phyloP scores from a whole-genome alignment of 2,888 invertebrate species.

The Eupithecia pulchellata region DNA sequence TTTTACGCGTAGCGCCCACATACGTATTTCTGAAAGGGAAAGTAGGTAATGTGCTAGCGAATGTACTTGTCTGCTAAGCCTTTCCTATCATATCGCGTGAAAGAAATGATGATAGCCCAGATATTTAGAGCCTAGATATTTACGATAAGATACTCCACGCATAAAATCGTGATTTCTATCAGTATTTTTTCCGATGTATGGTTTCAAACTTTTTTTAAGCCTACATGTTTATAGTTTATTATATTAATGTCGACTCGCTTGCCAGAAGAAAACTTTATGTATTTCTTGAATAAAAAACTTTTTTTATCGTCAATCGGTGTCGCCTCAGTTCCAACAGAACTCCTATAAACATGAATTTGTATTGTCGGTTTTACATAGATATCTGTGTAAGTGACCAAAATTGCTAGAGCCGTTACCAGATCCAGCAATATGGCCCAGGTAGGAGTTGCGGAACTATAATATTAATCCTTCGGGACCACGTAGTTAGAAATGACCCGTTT shows the following conservation, averaged over 20 bases:
- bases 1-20: conserved; percentile 14
- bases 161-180: conserved; percentile 1
- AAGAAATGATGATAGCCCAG: conserved; percentile 30
- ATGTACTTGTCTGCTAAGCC: conserved; percentile 28
- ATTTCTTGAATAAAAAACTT: neutral
- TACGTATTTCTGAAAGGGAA: conserved; percentile 22
- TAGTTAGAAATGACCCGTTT: conserved; percentile 76
- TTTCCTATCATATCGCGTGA: conserved; percentile 23
- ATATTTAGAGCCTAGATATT: no score
- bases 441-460: conserved; percentile 59
- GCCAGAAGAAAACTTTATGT: neutral
- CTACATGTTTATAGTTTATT: no score
- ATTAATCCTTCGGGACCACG: conserved; percentile 71
- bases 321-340: neutral
- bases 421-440: conserved; percentile 53
- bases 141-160: conserved; percentile 20
- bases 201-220: neutral
- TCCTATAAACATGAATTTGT: neutral
- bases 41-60: conserved; percentile 28
- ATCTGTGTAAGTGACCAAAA: neutral
- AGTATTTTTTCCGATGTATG: neutral
- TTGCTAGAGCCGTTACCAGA: conserved; percentile 28
- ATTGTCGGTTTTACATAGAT: conserved; percentile 1
- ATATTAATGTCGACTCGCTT: no score
- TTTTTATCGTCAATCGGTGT: neutral